A percentile compares a stretch with the other conserved stretches of the same genome.
phyloP scores from a whole-genome alignment of 2,113 vertebrate genomes.

The Chauna torquata region DNA sequence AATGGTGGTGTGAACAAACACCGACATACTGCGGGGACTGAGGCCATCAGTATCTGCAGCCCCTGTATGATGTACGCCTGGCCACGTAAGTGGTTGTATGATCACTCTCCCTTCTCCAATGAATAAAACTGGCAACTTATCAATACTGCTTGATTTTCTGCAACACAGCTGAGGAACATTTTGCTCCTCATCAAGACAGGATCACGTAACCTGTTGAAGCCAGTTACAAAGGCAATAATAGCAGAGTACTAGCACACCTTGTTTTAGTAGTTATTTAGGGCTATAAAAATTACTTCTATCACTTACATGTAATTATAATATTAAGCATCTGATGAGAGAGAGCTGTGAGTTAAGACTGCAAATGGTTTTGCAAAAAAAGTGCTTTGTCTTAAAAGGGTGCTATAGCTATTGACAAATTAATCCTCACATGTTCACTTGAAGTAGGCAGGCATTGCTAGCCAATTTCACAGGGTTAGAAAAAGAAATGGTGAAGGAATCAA shows the following conservation, averaged over 20 bases:
- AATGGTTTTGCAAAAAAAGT: neutral
- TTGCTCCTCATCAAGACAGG: neutral
- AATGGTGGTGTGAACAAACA: neutral
- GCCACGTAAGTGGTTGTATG: neutral
- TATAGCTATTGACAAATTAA: neutral
- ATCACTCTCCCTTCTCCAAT: neutral
- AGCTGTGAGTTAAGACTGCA: neutral
- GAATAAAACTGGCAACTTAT: neutral
- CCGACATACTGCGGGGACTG: rapidly evolving
- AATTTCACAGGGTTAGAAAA: conserved; percentile 6
- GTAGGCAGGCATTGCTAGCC: neutral
- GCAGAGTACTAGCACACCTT: neutral
- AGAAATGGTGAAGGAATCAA: neutral
- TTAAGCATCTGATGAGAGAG: neutral
- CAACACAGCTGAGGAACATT: neutral
- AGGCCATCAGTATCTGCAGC: neutral
- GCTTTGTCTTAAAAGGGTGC: neutral
- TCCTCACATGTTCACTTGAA: neutral
- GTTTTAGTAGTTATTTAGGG: neutral
- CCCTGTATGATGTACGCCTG: neutral
- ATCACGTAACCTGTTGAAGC: neutral
- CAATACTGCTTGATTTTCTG: neutral
- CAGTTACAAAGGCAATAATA: neutral
- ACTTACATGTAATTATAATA: neutral
- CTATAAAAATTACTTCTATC: neutral